These are phyloP conservation scores for Donacobius atricapilla DNA, from an alignment of 2,113 vertebrate species.

Conservation along the genomic window DNA sequence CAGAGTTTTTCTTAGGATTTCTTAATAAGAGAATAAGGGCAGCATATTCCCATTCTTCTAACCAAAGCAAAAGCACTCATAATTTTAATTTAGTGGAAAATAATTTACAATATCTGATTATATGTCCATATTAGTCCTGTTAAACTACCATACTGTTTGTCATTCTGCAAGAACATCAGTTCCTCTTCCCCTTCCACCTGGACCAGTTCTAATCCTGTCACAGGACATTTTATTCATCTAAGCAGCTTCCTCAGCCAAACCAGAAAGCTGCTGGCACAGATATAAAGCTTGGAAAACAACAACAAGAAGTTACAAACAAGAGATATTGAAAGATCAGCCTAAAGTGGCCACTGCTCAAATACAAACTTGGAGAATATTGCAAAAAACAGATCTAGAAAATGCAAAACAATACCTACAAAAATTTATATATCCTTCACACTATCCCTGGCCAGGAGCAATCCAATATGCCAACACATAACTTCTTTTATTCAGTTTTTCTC, in stretches of 20 bases:
- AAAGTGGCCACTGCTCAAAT: neutral
- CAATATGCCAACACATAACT: rapidly evolving
- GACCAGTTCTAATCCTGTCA: neutral
- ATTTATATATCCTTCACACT: neutral
- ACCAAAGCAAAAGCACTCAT: neutral
- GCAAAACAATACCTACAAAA: neutral
- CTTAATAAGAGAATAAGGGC: neutral
- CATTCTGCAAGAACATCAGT: neutral
- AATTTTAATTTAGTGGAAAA: neutral
- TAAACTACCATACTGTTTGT: neutral
- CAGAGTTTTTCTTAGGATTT: neutral
- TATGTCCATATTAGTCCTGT: neutral
- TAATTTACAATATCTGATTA: neutral
- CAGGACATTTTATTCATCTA: neutral
- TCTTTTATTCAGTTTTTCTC: neutral
- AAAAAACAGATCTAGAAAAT: neutral
- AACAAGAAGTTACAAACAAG: neutral
- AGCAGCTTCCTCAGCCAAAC: neutral
- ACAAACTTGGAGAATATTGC: neutral
- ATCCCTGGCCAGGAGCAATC: neutral
- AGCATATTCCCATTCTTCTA: neutral
- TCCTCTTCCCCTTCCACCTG: neutral
- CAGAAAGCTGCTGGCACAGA: neutral
- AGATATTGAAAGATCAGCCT: neutral
- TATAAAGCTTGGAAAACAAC: neutral